Evolutionary conservation across 1,140 invertebrate species (phyloP).

Genomic region (Delia radicum): DNA sequence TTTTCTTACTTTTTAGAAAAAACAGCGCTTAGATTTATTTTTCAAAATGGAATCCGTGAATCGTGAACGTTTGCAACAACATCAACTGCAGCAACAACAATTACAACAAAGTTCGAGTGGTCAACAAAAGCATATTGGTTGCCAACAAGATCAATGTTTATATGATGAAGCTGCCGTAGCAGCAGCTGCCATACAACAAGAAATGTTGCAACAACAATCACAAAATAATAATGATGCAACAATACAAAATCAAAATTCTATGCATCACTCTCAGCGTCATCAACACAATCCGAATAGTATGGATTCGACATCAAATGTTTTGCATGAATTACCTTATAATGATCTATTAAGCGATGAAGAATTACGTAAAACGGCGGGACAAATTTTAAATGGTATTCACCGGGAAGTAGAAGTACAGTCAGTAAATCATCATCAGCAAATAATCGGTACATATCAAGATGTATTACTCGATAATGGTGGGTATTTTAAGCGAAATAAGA

Average conservation of each 20-base stretch:
- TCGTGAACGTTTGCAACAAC: slow-evolving; percentile 46
- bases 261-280: slow-evolving; percentile 27
- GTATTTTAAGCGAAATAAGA: slow-evolving; percentile 9
- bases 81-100: slow-evolving; percentile 36
- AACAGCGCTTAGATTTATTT: slow-evolving; percentile 54
- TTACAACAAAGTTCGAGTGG: slow-evolving; percentile 34
- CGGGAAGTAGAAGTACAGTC: slow-evolving; percentile 57
- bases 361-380: slow-evolving; percentile 55
- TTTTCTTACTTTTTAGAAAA: slow-evolving; percentile 41
- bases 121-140: slow-evolving; percentile 32
- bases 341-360: slow-evolving; percentile 50
- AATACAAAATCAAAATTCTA: not conserved
- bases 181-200: slow-evolving; percentile 44
- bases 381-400: slow-evolving; percentile 57
- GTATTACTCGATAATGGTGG: slow-evolving; percentile 51
- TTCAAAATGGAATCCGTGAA: slow-evolving; percentile 56
- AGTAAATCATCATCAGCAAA: slow-evolving; percentile 47
- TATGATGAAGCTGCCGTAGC: slow-evolving; percentile 50
- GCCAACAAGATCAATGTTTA: slow-evolving; percentile 29
- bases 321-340: slow-evolving; percentile 41
- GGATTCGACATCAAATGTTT: slow-evolving; percentile 21
- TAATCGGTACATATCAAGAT: slow-evolving; percentile 52
- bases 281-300: too few relatives aligned
- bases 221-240: not conserved
- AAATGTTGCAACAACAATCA: slow-evolving; percentile 41